Conservation (phyloP, 2,888 invertebrate species). For the Labia minor region DNA sequence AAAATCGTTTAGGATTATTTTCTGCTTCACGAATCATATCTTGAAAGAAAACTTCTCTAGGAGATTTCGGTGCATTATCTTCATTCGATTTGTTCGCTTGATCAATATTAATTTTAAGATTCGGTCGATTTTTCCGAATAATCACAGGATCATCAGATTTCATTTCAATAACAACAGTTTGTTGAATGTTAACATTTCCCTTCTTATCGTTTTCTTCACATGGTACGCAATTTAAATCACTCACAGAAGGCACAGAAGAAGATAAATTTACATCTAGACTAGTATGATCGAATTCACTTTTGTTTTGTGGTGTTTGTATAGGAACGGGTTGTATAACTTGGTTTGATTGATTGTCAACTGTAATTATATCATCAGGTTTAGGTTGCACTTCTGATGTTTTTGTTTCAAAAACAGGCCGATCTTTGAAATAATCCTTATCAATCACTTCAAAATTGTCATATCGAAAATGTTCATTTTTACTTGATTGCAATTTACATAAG, state of each 20-base stretch:
- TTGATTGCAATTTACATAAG: neutral
- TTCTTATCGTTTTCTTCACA: neutral
- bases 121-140: neutral
- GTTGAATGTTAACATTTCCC: neutral
- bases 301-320: neutral
- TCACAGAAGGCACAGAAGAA: neutral
- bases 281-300: neutral
- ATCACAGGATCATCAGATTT: neutral
- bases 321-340: neutral
- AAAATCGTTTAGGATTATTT: constrained; percentile 9
- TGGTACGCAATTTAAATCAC: neutral
- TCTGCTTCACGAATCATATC: constrained; percentile 21
- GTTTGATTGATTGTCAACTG: neutral
- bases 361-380: neutral
- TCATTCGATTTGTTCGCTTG: neutral
- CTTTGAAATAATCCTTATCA: neutral
- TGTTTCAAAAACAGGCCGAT: constrained; percentile 17
- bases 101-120: neutral
- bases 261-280: neutral
- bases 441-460: neutral
- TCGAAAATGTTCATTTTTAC: neutral
- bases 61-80: constrained; percentile 17
- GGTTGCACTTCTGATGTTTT: constrained; percentile 16
- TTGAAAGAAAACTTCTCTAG: constrained; percentile 21
- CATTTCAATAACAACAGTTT: neutral